Conservation (phyloP, 2,113 vertebrate species). For the Gracilinanus agilis region DNA sequence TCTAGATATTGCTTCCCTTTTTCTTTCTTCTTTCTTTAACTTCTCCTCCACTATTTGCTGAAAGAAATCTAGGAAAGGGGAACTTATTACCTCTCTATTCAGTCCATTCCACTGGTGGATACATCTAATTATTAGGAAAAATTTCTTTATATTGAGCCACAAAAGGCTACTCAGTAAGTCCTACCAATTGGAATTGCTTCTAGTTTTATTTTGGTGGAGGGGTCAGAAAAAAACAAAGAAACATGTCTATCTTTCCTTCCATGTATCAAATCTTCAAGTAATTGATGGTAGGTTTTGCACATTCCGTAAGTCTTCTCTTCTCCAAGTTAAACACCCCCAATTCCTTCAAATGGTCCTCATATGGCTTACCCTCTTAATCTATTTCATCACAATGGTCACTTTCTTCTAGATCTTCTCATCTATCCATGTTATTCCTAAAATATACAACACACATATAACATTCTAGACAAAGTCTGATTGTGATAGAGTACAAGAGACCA, state of each 20-base stretch:
- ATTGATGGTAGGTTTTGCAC: not conserved
- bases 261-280: not conserved
- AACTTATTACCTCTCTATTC: not conserved
- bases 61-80: not conserved
- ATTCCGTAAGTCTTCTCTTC: not conserved
- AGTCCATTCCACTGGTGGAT: not conserved
- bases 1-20: not conserved
- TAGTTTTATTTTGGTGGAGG: not conserved
- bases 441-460: too few species aligned
- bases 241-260: not conserved
- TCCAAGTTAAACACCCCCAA: too few species aligned
- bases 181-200: not conserved
- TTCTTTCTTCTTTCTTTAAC: not conserved
- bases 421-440: too few species aligned
- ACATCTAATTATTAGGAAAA: not conserved
- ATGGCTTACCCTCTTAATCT: too few species aligned
- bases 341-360: too few species aligned
- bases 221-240: not conserved
- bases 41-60: not conserved
- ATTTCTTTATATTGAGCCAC: too few species aligned
- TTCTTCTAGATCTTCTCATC: too few species aligned
- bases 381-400: too few species aligned
- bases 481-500: too few species aligned
- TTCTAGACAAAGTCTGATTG: too few species aligned
- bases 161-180: not conserved